These are phyloP conservation scores for Chironomus riparius DNA, from an alignment of 2,888 invertebrate genomes.

Conservation along the genomic window DNA sequence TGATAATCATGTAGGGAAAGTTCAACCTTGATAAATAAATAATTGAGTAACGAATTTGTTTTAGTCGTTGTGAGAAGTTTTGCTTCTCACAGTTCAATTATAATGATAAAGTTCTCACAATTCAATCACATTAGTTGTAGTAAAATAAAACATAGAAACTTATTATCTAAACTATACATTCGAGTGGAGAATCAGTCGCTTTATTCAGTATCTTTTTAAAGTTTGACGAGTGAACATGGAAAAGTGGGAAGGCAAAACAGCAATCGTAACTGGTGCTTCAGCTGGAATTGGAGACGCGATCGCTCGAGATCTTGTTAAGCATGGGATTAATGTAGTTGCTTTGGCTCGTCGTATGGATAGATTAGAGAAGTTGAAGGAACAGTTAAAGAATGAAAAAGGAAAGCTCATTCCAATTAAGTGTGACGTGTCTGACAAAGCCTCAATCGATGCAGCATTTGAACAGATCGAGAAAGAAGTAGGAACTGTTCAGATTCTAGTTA, in stretches of 20 bases:
- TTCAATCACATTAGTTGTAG: too few relatives aligned
- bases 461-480: slow-evolving; percentile 45
- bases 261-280: slow-evolving; percentile 55
- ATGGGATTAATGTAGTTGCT: slow-evolving; percentile 48
- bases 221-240: background rate
- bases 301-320: slow-evolving; percentile 39
- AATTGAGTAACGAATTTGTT: too few relatives aligned
- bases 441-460: slow-evolving; percentile 47
- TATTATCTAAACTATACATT: too few relatives aligned
- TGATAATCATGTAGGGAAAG: background rate
- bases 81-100: too few relatives aligned
- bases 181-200: too few relatives aligned
- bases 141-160: too few relatives aligned
- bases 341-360: slow-evolving; percentile 43
- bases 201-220: too few relatives aligned
- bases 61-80: too few relatives aligned
- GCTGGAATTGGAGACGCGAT: slow-evolving; percentile 49
- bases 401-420: slow-evolving; percentile 42
- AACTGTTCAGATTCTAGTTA: slow-evolving; percentile 49
- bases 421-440: slow-evolving; percentile 46
- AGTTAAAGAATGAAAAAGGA: slow-evolving; percentile 31
- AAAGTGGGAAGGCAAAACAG: slow-evolving; percentile 36
- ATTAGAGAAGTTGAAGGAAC: slow-evolving; percentile 36
- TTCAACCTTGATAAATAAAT: background rate
- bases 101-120: too few relatives aligned